phyloP scores from a whole-genome alignment of 1,140 invertebrate genomes.

The Mercenaria mercenaria region DNA sequence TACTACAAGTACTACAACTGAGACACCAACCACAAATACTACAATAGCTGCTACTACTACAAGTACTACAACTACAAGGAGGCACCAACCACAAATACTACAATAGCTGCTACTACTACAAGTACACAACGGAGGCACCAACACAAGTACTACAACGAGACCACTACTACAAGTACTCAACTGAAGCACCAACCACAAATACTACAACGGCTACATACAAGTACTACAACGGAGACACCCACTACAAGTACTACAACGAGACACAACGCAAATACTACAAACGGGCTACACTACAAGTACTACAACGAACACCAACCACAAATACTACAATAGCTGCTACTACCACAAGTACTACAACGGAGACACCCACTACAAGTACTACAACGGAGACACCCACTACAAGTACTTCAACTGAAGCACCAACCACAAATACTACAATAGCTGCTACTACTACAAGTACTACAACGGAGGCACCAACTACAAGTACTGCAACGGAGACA shows the following conservation, averaged over 20 bases:
- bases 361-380: not conserved
- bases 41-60: constrained; percentile 26
- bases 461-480: not conserved
- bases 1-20: constrained; percentile 29
- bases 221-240: not conserved
- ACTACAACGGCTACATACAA: constrained; percentile 34
- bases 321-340: not conserved
- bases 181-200: constrained; percentile 32
- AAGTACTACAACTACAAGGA: constrained; percentile 36
- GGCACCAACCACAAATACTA: constrained; percentile 26
- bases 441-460: not conserved
- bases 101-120: constrained; percentile 60
- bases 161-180: constrained; percentile 11
- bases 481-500: not conserved
- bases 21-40: constrained; percentile 11
- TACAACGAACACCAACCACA: not conserved
- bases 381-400: not conserved
- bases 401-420: not conserved
- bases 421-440: not conserved
- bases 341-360: not conserved
- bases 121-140: constrained; percentile 49
- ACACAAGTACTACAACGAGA: not conserved
- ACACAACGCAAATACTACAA: constrained; percentile 20
- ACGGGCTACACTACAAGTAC: not conserved
- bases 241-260: constrained; percentile 25